Evolutionary conservation across 1,140 invertebrate genomes (phyloP), one percentile per base, ranked within the genome.

Genomic region (Rhizoglyphus robini): DNA sequence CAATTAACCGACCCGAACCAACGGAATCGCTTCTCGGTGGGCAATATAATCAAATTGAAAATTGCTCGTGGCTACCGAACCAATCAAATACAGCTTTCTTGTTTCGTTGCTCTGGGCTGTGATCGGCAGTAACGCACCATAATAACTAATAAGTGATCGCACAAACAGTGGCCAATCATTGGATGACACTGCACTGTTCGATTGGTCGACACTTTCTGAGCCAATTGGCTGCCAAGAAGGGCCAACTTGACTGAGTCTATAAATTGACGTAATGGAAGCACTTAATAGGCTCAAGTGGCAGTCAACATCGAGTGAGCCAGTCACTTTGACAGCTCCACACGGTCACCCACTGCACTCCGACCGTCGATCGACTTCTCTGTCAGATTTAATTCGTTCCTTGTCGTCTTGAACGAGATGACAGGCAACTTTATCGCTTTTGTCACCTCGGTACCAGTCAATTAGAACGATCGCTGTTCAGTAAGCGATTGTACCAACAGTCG

Each of bases 261-360:
- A 41, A 18, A 41, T 41, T 41, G 36, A 41, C 36, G 36, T 32
- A 54, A 32, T 32, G 31, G 51, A 25, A 54, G 20, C 51, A 54
- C 51, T 54, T 54, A 54, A 54, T 54, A 54, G 51, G 51, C 51
- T 54, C 51, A 54, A 54, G 51, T 54, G 51, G 51, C 51, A 54
- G 41, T 18, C 36, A 18, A 11, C 36, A 41, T 41, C 36, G 36
- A 41, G n/a, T 20, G 15, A 54, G 51, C 8, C 51, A 54, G 51
- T 27, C 51, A 54, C 8, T 54, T 54, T 54, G 51, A 54, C 51
- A 54, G 20, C 15, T n/a, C n/a, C n/a, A n/a, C n/a, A n/a, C n/a
- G n/a, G n/a, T n/a, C n/a, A n/a, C n/a, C n/a, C n/a, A n/a, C n/a
- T n/a, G n/a, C n/a, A n/a, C n/a, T 8, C 36, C 8, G 36, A 41